These are phyloP conservation scores for Limulus polyphemus DNA, from an alignment of 2,888 invertebrate species.

Conservation along the genomic window DNA sequence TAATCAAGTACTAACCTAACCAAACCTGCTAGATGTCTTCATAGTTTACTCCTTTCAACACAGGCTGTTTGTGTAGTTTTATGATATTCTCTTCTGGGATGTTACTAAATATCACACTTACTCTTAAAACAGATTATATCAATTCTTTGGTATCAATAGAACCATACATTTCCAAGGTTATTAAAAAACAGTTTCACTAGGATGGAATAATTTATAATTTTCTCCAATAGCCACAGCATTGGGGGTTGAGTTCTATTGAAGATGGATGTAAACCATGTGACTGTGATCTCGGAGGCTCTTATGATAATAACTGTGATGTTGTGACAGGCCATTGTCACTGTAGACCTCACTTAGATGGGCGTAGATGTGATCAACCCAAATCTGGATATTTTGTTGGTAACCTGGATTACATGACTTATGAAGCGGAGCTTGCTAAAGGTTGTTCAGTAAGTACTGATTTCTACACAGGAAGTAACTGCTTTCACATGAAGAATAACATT, in stretches of 20 bases:
- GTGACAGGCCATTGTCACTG: constrained; percentile 83
- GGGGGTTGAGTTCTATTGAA: constrained; percentile 73
- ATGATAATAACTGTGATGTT: constrained; percentile 82
- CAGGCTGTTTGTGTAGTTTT: too few relatives aligned
- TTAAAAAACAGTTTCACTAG: too few relatives aligned
- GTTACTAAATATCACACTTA: too few relatives aligned
- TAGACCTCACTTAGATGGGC: constrained; percentile 65
- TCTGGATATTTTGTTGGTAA: constrained; percentile 81
- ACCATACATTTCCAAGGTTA: too few relatives aligned
- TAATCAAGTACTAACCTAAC: too few relatives aligned
- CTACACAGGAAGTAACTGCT: too few relatives aligned
- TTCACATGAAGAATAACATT: too few relatives aligned
- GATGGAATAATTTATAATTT: background rate
- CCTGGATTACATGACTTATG: constrained; percentile 73
- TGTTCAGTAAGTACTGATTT: constrained; percentile 38
- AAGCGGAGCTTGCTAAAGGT: constrained; percentile 64
- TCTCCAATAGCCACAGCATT: constrained; percentile 57
- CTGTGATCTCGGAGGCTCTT: constrained; percentile 87
- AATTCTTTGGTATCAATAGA: too few relatives aligned
- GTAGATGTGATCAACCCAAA: constrained; percentile 74
- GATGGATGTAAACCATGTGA: constrained; percentile 91
- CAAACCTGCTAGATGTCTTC: too few relatives aligned
- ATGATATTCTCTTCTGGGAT: too few relatives aligned
- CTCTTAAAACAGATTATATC: too few relatives aligned
- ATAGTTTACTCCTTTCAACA: too few relatives aligned